phyloP scores from a whole-genome alignment of 2,888 invertebrate species.

The Pasiphila rectangulata region DNA sequence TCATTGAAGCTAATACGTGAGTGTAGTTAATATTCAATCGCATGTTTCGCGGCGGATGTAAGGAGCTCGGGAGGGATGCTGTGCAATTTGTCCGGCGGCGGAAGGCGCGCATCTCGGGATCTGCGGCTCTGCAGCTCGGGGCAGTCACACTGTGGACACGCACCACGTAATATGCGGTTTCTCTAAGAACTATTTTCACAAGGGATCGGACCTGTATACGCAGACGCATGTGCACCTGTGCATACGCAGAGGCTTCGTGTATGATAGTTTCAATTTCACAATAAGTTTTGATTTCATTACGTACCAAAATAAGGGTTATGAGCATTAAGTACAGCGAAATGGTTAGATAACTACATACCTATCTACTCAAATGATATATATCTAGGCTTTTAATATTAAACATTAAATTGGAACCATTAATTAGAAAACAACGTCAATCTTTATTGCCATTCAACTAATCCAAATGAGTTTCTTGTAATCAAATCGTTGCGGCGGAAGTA shows the following conservation, averaged over 20 bases:
- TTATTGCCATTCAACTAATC: slow-evolving; percentile 2
- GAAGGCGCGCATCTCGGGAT: slow-evolving; percentile 62
- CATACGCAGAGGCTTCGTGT: too few species aligned
- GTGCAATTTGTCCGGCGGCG: slow-evolving; percentile 60
- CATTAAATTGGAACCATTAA: too few species aligned
- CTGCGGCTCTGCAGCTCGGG: slow-evolving; percentile 49
- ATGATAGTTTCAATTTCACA: neutral
- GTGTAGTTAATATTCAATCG: slow-evolving; percentile 57
- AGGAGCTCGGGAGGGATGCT: slow-evolving; percentile 33
- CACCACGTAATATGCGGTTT: slow-evolving; percentile 20
- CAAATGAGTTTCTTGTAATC: slow-evolving; percentile 1
- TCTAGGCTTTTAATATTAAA: too few species aligned
- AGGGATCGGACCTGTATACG: neutral
- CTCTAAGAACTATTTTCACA: neutral
- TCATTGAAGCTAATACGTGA: slow-evolving; percentile 41
- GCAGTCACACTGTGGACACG: slow-evolving; percentile 29
- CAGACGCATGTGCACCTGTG: too few species aligned
- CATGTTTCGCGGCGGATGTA: slow-evolving; percentile 51
- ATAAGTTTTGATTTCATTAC: too few species aligned
- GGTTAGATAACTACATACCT: too few species aligned
- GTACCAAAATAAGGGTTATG: too few species aligned
- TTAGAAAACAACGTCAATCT: neutral
- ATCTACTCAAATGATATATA: too few species aligned
- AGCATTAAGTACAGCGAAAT: too few species aligned
- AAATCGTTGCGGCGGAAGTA: slow-evolving; percentile 3